These are phyloP conservation scores for Petrocephalus schoutedeni DNA, from an alignment of 2,797 vertebrate species.

Conservation along the genomic window DNA sequence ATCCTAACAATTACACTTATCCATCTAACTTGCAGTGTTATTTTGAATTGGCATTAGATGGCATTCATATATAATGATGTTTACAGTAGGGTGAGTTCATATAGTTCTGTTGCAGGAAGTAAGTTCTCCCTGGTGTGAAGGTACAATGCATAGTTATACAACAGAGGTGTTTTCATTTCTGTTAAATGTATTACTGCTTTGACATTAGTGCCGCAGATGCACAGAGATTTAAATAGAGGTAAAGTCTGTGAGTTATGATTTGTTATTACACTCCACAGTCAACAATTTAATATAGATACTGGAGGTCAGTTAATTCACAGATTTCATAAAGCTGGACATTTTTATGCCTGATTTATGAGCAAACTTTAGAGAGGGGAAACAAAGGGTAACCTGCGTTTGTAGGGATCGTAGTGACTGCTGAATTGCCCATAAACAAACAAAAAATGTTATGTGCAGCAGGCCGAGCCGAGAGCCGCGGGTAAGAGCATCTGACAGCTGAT, in stretches of 20 bases:
- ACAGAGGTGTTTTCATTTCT: neutral
- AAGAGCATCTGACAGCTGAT: conserved; percentile 8
- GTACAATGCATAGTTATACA: neutral
- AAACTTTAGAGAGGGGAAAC: neutral
- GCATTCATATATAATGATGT: neutral
- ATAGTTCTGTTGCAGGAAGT: neutral
- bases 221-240: neutral
- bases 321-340: neutral
- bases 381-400: neutral
- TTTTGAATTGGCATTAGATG: neutral
- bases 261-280: neutral
- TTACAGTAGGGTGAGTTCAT: neutral
- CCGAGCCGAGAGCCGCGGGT: neutral
- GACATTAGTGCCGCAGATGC: neutral
- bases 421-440: neutral
- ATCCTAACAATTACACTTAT: neutral
- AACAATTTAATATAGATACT: neutral
- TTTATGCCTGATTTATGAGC: neutral
- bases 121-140: neutral
- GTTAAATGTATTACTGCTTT: neutral
- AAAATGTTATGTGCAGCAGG: neutral
- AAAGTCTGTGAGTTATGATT: neutral
- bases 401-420: neutral
- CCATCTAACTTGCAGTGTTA: neutral
- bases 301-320: neutral